phyloP scores from a whole-genome alignment of 2,113 vertebrate species.

The Cynoglossus semilaevis region DNA sequence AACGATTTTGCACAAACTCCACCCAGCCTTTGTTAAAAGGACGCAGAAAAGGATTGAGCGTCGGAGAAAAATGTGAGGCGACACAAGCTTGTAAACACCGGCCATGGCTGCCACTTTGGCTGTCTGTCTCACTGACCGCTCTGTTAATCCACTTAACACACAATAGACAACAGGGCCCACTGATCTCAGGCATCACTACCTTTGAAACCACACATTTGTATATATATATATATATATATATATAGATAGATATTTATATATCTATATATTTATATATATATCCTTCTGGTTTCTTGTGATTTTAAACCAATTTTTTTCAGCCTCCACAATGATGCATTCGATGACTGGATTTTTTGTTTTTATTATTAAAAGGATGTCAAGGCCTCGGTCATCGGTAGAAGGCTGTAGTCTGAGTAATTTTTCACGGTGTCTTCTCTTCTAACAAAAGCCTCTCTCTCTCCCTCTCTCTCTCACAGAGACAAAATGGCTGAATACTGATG shows the following conservation, averaged over 20 bases:
- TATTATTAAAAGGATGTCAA: not conserved
- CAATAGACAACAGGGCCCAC: constrained; percentile 49
- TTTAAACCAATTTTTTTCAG: too few species aligned
- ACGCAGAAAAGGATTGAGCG: constrained; percentile 40
- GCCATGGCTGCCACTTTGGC: constrained; percentile 68
- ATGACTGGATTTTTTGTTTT: too few species aligned
- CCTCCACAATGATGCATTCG: too few species aligned
- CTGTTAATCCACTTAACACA: constrained; percentile 74
- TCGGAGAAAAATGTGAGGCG: constrained; percentile 50
- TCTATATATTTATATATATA: too few species aligned
- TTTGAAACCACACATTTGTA: not conserved
- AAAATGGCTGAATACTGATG: constrained; percentile 77
- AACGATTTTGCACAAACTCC: constrained; percentile 47
- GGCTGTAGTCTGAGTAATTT: constrained; percentile 53
- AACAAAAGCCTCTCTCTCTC: constrained; percentile 63
- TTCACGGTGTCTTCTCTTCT: constrained; percentile 67
- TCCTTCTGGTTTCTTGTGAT: too few species aligned
- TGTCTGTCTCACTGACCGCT: constrained; percentile 65
- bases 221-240: too few species aligned
- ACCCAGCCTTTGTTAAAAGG: constrained; percentile 27
- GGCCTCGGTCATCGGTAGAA: constrained; percentile 33
- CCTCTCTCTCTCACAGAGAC: constrained; percentile 41
- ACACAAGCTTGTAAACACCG: constrained; percentile 64
- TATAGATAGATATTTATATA: too few species aligned
- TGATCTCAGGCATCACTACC: constrained; percentile 32